A percentile compares a stretch with the other conserved stretches of the same genome.
phyloP scores from a whole-genome alignment of 2,113 vertebrate species.

The Falco punctatus region DNA sequence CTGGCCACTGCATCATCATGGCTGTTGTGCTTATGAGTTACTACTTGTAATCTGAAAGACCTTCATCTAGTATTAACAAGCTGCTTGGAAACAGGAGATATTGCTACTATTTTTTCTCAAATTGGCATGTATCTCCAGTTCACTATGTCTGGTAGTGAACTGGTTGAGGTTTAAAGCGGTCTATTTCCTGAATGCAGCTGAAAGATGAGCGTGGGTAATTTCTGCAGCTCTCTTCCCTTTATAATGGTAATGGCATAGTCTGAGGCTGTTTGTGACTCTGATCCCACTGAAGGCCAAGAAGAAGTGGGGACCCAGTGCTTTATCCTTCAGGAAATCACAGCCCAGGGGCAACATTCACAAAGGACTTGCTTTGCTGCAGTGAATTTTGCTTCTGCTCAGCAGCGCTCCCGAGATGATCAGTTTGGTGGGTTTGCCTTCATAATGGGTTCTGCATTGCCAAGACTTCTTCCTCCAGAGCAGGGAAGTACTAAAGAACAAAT shows the following conservation, averaged over 20 bases:
- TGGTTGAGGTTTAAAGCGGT: not conserved
- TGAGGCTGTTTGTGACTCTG: not conserved
- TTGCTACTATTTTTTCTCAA: not conserved
- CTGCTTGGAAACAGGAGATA: not conserved
- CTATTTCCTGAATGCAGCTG: not conserved
- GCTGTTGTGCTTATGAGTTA: not conserved
- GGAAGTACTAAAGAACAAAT: not conserved
- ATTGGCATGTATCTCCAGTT: accelerated
- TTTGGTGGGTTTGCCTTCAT: not conserved
- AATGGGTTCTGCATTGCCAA: not conserved
- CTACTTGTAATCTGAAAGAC: not conserved
- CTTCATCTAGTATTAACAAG: not conserved
- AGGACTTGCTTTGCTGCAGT: not conserved
- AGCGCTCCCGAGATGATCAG: not conserved
- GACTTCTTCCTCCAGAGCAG: not conserved
- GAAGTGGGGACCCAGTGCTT: not conserved
- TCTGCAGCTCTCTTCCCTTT: not conserved
- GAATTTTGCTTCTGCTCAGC: not conserved
- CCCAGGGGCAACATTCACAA: not conserved
- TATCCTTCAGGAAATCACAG: not conserved
- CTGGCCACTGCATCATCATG: not conserved
- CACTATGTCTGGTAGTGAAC: accelerated
- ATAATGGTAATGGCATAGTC: not conserved
- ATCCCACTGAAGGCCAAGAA: not conserved
- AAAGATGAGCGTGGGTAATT: not conserved